phyloP scores from a whole-genome alignment of 2,888 invertebrate species.

The Esperia sulphurella region DNA sequence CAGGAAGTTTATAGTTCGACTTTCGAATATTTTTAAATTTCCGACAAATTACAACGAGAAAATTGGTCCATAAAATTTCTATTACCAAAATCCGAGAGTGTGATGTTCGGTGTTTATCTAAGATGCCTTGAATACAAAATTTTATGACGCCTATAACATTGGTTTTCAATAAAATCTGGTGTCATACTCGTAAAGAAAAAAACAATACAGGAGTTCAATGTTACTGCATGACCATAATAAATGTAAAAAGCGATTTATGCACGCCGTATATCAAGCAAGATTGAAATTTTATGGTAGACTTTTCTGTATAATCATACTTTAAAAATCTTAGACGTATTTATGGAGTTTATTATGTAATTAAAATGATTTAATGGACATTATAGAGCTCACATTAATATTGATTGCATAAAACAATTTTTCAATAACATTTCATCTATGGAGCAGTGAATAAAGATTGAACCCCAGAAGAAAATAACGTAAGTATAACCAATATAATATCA shows the following conservation, averaged over 20 bases:
- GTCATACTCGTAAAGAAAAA: slow-evolving; percentile 35
- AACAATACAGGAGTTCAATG: slow-evolving; percentile 47
- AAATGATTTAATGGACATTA: slow-evolving; percentile 11
- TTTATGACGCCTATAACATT: slow-evolving; percentile 57
- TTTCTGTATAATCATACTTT: slow-evolving; percentile 9
- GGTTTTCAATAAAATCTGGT: slow-evolving; percentile 56
- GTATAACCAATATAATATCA: too few species aligned
- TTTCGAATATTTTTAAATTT: slow-evolving; percentile 28
- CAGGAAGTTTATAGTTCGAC: slow-evolving; percentile 20
- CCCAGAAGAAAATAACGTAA: too few species aligned
- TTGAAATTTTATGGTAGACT: slow-evolving; percentile 23
- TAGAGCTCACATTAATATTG: too few species aligned
- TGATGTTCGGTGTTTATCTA: slow-evolving; percentile 46
- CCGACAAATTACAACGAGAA: slow-evolving; percentile 41
- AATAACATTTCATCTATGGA: not conserved
- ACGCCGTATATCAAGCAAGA: slow-evolving; percentile 29
- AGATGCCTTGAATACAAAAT: slow-evolving; percentile 43
- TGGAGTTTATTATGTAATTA: slow-evolving; percentile 8
- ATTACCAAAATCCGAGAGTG: slow-evolving; percentile 40
- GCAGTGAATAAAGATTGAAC: too few species aligned
- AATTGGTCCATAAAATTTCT: slow-evolving; percentile 53
- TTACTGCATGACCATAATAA: slow-evolving; percentile 41
- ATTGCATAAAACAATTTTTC: not conserved
- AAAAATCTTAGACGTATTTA: slow-evolving; percentile 10
- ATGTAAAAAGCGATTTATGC: slow-evolving; percentile 42